A percentile compares a stretch with the other conserved stretches of the same genome.
phyloP scores from a whole-genome alignment of 2,888 invertebrate genomes.

The Acanthacorydalis orientalis region DNA sequence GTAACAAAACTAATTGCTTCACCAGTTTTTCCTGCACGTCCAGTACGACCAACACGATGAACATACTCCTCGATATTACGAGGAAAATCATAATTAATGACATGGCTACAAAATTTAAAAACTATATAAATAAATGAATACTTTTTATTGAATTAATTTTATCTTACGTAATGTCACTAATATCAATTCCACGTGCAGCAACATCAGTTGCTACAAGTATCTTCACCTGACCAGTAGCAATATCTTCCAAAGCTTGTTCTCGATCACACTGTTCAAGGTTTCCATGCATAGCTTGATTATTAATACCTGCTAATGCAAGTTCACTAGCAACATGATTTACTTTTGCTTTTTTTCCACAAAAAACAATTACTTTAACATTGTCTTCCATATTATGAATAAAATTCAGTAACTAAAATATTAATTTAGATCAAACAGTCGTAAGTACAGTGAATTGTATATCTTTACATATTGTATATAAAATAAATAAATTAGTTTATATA shows the following conservation, averaged over 20 bases:
- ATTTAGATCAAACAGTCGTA: not conserved
- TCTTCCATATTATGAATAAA: slow-evolving; percentile 53
- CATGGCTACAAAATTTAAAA: slow-evolving; percentile 38
- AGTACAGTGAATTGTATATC: not conserved
- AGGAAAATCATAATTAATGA: slow-evolving; percentile 87
- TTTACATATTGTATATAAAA: not conserved
- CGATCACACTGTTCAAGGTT: slow-evolving; percentile 67
- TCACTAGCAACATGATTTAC: slow-evolving; percentile 76
- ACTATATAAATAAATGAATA: not conserved
- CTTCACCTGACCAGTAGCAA: slow-evolving; percentile 58
- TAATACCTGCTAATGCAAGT: slow-evolving; percentile 47
- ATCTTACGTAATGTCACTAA: slow-evolving; percentile 61
- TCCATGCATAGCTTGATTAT: slow-evolving; percentile 74
- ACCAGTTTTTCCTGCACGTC: slow-evolving; percentile 76
- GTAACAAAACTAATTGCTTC: slow-evolving; percentile 70
- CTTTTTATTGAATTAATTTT: slow-evolving; percentile 1
- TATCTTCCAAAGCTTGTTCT: slow-evolving; percentile 69
- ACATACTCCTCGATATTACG: slow-evolving; percentile 91
- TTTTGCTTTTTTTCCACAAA: slow-evolving; percentile 71
- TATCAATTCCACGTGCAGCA: slow-evolving; percentile 86
- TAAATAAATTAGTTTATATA: too few relatives aligned
- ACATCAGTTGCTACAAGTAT: slow-evolving; percentile 91
- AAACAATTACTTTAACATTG: slow-evolving; percentile 75
- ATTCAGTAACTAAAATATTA: slow-evolving; percentile 33
- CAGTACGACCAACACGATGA: slow-evolving; percentile 90